These are phyloP conservation scores for Onychostruthus taczanowskii DNA, from an alignment of 2,113 vertebrate genomes.

Conservation along the genomic window DNA sequence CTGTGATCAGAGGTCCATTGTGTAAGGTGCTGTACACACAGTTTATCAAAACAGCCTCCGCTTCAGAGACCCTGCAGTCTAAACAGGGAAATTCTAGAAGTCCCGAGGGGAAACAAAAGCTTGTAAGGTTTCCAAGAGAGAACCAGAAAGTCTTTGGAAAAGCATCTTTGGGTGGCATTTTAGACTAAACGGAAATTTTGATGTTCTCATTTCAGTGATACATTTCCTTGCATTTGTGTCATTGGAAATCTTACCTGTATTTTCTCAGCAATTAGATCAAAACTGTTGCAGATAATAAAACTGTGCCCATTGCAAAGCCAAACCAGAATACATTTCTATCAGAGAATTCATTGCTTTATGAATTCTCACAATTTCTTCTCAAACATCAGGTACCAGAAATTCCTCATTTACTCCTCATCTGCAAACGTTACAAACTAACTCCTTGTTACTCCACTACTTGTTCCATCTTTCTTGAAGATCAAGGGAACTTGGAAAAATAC, in stretches of 20 bases:
- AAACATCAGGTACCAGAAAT: neutral
- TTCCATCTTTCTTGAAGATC: neutral
- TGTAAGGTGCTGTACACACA: constrained; percentile 56
- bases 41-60: constrained; percentile 35
- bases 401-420: neutral
- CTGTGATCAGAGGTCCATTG: constrained; percentile 60
- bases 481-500: neutral
- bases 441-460: neutral
- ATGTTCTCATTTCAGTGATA: neutral
- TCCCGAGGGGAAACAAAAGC: constrained; percentile 29
- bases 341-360: neutral
- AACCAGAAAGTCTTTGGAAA: constrained; percentile 34
- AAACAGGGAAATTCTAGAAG: constrained; percentile 68
- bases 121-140: constrained; percentile 29
- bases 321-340: neutral
- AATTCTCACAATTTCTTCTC: neutral
- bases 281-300: neutral
- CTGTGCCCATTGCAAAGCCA: neutral
- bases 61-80: constrained; percentile 56
- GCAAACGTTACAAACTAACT: neutral
- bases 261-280: neutral
- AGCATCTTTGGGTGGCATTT: constrained; percentile 38
- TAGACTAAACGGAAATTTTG: constrained; percentile 5
- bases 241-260: neutral
- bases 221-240: neutral